These are phyloP conservation scores for Parus major DNA, from an alignment of 2,113 vertebrate species.

Conservation along the genomic window DNA sequence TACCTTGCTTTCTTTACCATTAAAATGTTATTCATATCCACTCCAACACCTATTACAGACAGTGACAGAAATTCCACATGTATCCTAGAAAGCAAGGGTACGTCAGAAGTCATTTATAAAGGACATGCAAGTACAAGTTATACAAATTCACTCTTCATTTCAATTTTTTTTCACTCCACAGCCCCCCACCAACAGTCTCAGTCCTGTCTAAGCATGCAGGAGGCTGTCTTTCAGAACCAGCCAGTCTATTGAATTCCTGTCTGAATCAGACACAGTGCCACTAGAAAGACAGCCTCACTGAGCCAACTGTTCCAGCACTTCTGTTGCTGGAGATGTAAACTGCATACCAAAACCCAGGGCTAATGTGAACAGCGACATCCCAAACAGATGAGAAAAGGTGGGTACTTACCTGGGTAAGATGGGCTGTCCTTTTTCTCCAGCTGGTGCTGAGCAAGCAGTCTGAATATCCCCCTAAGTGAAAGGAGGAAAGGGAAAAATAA, in stretches of 20 bases:
- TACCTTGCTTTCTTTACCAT: not conserved
- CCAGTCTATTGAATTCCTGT: not conserved
- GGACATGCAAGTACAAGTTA: not conserved
- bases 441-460: slow-evolving; percentile 89
- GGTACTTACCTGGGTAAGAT: slow-evolving; percentile 82
- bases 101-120: not conserved
- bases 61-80: not conserved
- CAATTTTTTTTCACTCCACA: not conserved
- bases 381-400: not conserved
- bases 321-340: not conserved
- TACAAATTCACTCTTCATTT: not conserved
- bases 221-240: not conserved
- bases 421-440: slow-evolving; percentile 92
- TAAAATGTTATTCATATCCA: not conserved
- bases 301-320: not conserved
- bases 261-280: not conserved
- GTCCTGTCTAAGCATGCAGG: not conserved
- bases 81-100: not conserved
- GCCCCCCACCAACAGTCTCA: not conserved
- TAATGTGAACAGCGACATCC: not conserved
- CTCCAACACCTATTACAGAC: not conserved
- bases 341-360: not conserved
- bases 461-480: slow-evolving; percentile 89
- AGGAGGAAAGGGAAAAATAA: not conserved
- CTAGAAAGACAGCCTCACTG: not conserved